Conservation (phyloP, 2,113 vertebrate genomes). For the Ctenodactylus gundi region DNA sequence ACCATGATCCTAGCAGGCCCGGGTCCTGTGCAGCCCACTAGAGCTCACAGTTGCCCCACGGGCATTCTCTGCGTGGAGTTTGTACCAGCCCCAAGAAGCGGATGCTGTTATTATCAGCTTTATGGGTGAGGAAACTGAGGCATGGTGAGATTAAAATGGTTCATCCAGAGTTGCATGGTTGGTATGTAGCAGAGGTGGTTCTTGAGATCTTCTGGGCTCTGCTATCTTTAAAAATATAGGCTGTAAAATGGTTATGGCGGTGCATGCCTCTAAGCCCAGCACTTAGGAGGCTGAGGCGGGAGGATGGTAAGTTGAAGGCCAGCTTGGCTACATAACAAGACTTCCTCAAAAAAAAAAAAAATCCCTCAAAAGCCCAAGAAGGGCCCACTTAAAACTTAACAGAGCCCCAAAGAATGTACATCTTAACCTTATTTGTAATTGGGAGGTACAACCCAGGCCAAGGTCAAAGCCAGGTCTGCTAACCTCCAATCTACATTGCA, state of each 20-base stretch:
- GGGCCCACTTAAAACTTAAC: not conserved
- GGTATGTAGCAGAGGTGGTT: not conserved
- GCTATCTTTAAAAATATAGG: not conserved
- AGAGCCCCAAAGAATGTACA: too few relatives aligned
- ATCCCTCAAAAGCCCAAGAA: not conserved
- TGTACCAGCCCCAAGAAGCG: not conserved
- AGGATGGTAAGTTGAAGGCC: not conserved
- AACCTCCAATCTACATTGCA: not conserved
- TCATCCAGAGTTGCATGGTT: not conserved
- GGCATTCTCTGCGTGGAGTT: not conserved
- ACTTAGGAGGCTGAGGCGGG: not conserved
- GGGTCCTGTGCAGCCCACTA: accelerated
- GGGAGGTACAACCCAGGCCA: not conserved
- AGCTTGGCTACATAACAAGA: not conserved
- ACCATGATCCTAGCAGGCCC: not conserved
- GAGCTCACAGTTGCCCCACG: not conserved
- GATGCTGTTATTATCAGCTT: not conserved
- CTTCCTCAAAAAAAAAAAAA: not conserved
- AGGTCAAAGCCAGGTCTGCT: not conserved
- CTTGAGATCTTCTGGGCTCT: not conserved
- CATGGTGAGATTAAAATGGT: not conserved
- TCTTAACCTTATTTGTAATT: not conserved
- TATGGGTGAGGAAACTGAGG: not conserved
- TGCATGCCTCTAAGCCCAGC: not conserved
- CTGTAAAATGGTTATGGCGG: not conserved